Percentiles rank a stretch among this genome's conserved stretches.
Conservation (phyloP, 2,888 invertebrate genomes). For the Timandra comae region DNA sequence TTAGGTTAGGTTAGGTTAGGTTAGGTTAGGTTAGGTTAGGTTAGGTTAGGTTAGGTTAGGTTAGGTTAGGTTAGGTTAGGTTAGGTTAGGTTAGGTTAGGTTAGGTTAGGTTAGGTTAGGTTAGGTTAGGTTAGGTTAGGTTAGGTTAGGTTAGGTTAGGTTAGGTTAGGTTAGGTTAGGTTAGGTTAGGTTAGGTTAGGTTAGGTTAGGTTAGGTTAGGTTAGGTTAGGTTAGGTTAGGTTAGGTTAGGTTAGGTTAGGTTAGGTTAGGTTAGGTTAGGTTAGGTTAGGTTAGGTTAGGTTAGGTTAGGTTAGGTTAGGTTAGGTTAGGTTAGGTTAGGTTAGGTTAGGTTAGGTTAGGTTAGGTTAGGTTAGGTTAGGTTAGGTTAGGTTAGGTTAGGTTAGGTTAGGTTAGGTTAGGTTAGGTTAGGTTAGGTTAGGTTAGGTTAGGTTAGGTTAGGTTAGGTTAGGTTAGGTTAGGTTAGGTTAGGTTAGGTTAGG, state of each 20-base stretch:
- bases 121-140: conserved; percentile 7
- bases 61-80: conserved; percentile 1
- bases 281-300: conserved; percentile 5
- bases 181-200: conserved; percentile 7
- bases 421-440: conserved; percentile 2
- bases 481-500: conserved; percentile 2
- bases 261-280: conserved; percentile 8
- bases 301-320: conserved; percentile 2
- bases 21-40: conserved; percentile 14
- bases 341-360: conserved; percentile 2
- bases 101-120: conserved; percentile 7
- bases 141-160: conserved; percentile 7
- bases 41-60: conserved; percentile 17
- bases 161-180: conserved; percentile 7
- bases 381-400: conserved; percentile 2
- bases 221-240: conserved; percentile 7
- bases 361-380: conserved; percentile 2
- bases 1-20: conserved; percentile 2
- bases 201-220: conserved; percentile 7
- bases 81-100: conserved; percentile 7
- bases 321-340: conserved; percentile 2
- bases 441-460: conserved; percentile 2
- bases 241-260: conserved; percentile 7
- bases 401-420: conserved; percentile 2
- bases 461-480: conserved; percentile 2